These are phyloP conservation scores for Drosophila seguyi DNA, from an alignment of 1,140 invertebrate genomes.

Conservation along the genomic window DNA sequence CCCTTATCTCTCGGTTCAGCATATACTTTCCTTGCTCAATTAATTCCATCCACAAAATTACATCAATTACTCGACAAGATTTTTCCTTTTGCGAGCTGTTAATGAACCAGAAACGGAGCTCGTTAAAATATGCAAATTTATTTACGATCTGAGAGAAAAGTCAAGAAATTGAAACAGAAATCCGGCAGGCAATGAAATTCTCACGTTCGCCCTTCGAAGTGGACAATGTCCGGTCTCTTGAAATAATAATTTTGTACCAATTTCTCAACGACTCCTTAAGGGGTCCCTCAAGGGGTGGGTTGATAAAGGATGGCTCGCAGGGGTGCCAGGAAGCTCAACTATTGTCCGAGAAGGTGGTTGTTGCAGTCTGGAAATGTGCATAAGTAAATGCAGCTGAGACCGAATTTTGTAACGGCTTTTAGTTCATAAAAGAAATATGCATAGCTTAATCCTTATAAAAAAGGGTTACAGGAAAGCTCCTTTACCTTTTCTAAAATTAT, in stretches of 20 bases:
- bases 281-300: conserved; percentile 23
- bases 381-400: conserved; percentile 39
- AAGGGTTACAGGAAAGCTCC: too few species aligned
- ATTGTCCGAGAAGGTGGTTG: conserved; percentile 28
- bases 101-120: conserved; percentile 22
- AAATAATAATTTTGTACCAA: conserved; percentile 25
- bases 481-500: too few species aligned
- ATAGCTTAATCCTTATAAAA: neutral
- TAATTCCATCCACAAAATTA: conserved; percentile 77
- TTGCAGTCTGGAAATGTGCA: conserved; percentile 26
- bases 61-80: conserved; percentile 55
- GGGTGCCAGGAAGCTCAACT: conserved; percentile 15
- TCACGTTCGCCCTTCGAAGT: conserved; percentile 59
- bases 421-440: neutral
- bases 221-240: conserved; percentile 64
- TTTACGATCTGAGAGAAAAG: conserved; percentile 63
- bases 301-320: neutral
- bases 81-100: conserved; percentile 14
- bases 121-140: conserved; percentile 59
- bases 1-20: conserved; percentile 26
- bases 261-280: conserved; percentile 31
- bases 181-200: conserved; percentile 44
- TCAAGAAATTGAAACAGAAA: conserved; percentile 44
- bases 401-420: conserved; percentile 32
- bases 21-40: conserved; percentile 40